Evolutionary conservation across 2,113 vertebrate genomes (phyloP), one percentile per base, ranked within the genome.

Genomic region (Colistium nudipinnis): DNA sequence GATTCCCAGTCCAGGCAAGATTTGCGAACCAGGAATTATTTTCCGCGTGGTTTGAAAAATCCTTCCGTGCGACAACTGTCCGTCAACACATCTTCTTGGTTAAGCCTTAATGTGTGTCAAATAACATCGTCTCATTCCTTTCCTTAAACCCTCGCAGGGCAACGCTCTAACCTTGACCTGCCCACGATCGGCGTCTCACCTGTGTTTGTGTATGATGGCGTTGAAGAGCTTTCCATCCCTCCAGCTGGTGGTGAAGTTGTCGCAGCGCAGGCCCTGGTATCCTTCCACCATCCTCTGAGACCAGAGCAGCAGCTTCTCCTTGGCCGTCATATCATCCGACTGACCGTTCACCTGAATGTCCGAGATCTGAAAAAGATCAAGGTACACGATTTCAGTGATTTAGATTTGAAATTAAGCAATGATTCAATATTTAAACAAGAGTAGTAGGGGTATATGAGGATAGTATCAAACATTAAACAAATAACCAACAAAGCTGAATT

Each of bases 281-380:
- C 95, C 96, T 79, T 98, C 96, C 80, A 95, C 94, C 96, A 96
- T 96, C 57, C 97, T 89, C 94, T 99, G 96, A 0, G 96, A 95
- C 97, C 97, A 99, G 3, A 99, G 93, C 83, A 99, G 91, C 90
- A 99, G 94, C 92, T 96, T 97, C 94, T 98, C 97, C 68, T 99
- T 99, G 81, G 97, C 97, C 0, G 97, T 98, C 97, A 99, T 99
- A 91, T 99, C 94, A 72, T 98, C 97, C 0, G 97, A 98, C 92
- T 99, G 97, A 41, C 97, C 97, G 0, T 92, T 95, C 81, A 99
- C 97, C 93, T 99, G 97, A 80, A 99, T 98, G 89, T 99, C 97
- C 0, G 97, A 99, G 90, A 99, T 99, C 97, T 99, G 92, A 19
- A 0, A 38, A 35, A 16, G 8, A 8, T n/a, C n/a, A n/a, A n/a